Conservation (phyloP, 2,113 vertebrate species). For the Pleuronectes platessa region DNA sequence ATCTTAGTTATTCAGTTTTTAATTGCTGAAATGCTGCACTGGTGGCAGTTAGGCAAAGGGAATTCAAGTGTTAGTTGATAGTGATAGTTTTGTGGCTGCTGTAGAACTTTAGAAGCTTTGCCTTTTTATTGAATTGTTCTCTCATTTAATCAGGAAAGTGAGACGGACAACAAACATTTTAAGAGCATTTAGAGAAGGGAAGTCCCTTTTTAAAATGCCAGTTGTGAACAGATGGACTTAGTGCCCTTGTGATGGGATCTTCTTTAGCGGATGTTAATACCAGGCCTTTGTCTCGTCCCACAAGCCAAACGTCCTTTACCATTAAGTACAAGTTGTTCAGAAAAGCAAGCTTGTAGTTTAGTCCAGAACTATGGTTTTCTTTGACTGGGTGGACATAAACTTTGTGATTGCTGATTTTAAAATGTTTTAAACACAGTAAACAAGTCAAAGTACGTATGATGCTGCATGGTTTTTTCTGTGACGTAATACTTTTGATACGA, state of each 20-base stretch:
- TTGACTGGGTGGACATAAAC: not conserved
- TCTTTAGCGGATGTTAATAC: no score
- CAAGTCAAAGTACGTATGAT: not conserved
- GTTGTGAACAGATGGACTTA: no score
- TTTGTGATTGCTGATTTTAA: not conserved
- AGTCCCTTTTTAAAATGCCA: no score
- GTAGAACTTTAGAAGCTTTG: conserved; percentile 7
- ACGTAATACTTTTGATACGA: conserved; percentile 44
- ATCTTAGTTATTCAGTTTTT: conserved; percentile 5
- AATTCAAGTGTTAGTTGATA: conserved; percentile 10
- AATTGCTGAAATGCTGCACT: conserved; percentile 33
- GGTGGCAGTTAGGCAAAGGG: conserved; percentile 5
- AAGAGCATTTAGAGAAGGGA: no score
- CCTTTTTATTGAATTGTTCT: not conserved
- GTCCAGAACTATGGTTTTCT: not conserved
- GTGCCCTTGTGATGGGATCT: no score
- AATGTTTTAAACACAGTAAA: not conserved
- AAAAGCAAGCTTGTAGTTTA: conserved; percentile 5
- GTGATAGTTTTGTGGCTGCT: conserved; percentile 7
- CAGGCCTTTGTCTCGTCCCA: no score
- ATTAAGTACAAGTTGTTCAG: not conserved
- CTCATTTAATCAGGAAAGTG: not conserved
- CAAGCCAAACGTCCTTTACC: no score
- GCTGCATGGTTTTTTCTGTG: conserved; percentile 5
- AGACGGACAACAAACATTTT: not conserved